Conservation (phyloP, 2,888 invertebrate genomes). For the Ganaspis brasiliensis region DNA sequence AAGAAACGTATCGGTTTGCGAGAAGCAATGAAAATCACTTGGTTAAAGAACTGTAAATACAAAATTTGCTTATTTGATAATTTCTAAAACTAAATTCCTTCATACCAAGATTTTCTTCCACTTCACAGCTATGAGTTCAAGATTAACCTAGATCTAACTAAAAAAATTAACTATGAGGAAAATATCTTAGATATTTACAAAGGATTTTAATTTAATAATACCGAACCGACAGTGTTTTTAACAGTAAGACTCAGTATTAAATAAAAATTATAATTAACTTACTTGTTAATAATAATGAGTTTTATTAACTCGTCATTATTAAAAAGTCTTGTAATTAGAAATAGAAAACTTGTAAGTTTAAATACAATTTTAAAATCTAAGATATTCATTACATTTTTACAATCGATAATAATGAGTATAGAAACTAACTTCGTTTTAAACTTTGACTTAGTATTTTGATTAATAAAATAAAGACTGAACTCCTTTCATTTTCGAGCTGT, state of each 20-base stretch:
- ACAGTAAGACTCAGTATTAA: background rate
- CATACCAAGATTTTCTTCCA: background rate
- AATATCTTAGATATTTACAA: conserved; percentile 29
- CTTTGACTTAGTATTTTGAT: conserved; percentile 48
- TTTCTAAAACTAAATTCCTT: background rate
- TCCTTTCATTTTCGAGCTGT: background rate
- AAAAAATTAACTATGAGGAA: conserved; percentile 11
- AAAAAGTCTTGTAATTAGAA: too few species aligned
- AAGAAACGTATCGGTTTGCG: background rate
- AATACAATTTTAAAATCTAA: conserved; percentile 1
- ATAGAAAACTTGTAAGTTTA: background rate
- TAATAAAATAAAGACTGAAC: conserved; percentile 50
- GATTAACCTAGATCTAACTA: background rate
- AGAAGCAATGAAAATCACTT: background rate
- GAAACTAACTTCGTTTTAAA: background rate
- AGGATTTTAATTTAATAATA: conserved; percentile 19
- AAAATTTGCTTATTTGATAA: background rate
- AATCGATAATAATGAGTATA: background rate
- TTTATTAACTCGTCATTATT: too few species aligned
- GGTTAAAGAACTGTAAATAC: background rate
- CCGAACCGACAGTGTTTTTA: background rate
- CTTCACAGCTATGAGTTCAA: conserved; percentile 22
- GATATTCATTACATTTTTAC: conserved; percentile 12
- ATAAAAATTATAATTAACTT: background rate
- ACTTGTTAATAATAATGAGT: too few species aligned